A percentile compares a stretch with the other conserved stretches of the same genome.
These are phyloP conservation scores for Oasisia sp. DNA, from an alignment of 2,888 invertebrate species.

Conservation along the genomic window DNA sequence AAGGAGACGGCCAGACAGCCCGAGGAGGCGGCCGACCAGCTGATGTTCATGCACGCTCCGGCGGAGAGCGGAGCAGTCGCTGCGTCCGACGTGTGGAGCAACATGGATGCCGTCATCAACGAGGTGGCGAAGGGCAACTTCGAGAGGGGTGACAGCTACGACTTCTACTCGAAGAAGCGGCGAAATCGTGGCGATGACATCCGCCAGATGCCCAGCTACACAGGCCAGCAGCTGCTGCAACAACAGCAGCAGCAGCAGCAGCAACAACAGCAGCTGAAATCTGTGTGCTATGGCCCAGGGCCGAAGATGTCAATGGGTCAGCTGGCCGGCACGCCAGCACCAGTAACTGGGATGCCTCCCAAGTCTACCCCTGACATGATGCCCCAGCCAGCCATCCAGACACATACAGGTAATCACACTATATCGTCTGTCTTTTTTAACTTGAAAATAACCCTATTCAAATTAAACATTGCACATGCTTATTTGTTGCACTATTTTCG, in stretches of 20 bases:
- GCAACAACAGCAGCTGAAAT: constrained; percentile 38
- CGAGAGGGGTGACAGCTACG: constrained; percentile 41
- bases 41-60: background rate
- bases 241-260: constrained; percentile 36
- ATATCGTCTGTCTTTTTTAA: constrained; percentile 21
- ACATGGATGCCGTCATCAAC: constrained; percentile 89
- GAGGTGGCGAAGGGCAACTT: constrained; percentile 81
- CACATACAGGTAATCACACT: background rate
- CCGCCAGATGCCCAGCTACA: constrained; percentile 1
- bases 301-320: background rate
- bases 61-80: background rate
- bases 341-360: background rate
- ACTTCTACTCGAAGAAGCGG: constrained; percentile 29
- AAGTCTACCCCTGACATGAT: constrained; percentile 20
- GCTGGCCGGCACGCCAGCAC: background rate
- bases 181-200: background rate
- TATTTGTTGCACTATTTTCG: background rate
- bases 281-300: constrained; percentile 25
- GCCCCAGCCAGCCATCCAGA: background rate
- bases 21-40: constrained; percentile 14
- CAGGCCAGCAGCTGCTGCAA: constrained; percentile 31
- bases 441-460: background rate
- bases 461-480: background rate
- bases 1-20: background rate
- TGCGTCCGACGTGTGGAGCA: constrained; percentile 53